phyloP scores from a whole-genome alignment of 2,797 vertebrate species.

The Phoebastria nigripes region DNA sequence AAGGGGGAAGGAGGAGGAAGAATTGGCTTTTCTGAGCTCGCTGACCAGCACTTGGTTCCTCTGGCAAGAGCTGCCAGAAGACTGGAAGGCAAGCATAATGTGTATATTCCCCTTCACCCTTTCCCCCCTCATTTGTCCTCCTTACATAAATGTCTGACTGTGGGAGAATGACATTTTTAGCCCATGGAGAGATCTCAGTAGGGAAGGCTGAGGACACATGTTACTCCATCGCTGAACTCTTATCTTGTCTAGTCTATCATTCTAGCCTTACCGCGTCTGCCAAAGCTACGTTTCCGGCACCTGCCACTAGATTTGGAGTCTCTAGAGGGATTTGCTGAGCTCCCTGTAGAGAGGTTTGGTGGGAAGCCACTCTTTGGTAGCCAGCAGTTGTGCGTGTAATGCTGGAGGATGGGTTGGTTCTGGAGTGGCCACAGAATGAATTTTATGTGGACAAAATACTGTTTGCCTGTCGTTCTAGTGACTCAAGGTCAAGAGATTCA shows the following conservation, averaged over 20 bases:
- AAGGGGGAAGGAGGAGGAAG: background rate
- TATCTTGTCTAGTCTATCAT: fast-evolving
- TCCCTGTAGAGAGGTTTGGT: background rate
- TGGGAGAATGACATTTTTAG: background rate
- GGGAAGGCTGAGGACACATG: background rate
- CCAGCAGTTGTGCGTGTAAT: background rate
- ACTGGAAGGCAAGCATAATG: background rate
- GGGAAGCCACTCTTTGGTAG: background rate
- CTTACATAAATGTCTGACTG: background rate
- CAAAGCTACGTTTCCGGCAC: background rate
- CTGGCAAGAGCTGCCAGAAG: background rate
- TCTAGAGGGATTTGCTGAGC: background rate
- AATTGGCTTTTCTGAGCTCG: background rate
- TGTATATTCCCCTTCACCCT: background rate
- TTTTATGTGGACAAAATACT: background rate
- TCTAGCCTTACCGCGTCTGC: background rate
- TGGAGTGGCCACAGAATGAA: background rate
- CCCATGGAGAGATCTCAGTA: background rate
- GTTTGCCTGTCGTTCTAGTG: background rate
- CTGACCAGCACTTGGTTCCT: background rate
- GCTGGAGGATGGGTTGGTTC: background rate
- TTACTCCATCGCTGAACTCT: background rate
- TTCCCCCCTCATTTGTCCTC: background rate
- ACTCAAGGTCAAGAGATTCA: background rate
- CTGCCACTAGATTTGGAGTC: background rate